Base-by-base conservation (phyloP, 2,113 vertebrate species). In the Microtus pennsylvanicus region DNA sequence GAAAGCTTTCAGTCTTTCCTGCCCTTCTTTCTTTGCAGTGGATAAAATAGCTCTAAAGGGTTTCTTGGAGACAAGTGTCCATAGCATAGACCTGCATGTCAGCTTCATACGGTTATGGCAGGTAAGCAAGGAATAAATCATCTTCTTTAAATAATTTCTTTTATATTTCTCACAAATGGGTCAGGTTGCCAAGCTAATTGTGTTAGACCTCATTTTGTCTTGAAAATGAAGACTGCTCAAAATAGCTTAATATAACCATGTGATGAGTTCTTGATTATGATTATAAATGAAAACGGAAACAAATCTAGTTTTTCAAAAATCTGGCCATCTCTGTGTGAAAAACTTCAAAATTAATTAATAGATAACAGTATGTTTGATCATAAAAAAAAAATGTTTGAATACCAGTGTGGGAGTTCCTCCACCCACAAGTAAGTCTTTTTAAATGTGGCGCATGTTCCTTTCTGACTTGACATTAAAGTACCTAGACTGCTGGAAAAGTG, bases 381-480 rank as follows among this genome's bases (percentile, higher is more conserved):
- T 58, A 83, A 75, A 75, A 17, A 87, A 47, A 2, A 45, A 45
- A 45, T 45, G 2, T 83, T 78, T 87, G 33, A 74, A 50, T 38
- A 7, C 47, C 45, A 85, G 13, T 87, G 47, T 92, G n/a, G 35
- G 74, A 89, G 6, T 67, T 90, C 42, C 58, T 63, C 78, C 80
- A 89, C 3, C 2, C 69, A 69, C 38, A 21, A 87, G 33, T 42
- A 67, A 95, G 24, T 63, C 21, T 89, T 93, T 61, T 76, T 88
- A 52, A 77, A 81, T 47, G 11, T 77, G 16, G 28, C 35, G 1
- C 69, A 5, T 86, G 3, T 12, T 70, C 87, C 38, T 90, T 83
- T 80, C 42, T 90, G 33, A 61, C 28, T 86, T 96, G 81, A 95
- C 58, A 92, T 91, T 92, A 86, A 95, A 72, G 33, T 75, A 72